Conservation (phyloP, 1,140 invertebrate genomes). For the Brachionus paranguensis region DNA sequence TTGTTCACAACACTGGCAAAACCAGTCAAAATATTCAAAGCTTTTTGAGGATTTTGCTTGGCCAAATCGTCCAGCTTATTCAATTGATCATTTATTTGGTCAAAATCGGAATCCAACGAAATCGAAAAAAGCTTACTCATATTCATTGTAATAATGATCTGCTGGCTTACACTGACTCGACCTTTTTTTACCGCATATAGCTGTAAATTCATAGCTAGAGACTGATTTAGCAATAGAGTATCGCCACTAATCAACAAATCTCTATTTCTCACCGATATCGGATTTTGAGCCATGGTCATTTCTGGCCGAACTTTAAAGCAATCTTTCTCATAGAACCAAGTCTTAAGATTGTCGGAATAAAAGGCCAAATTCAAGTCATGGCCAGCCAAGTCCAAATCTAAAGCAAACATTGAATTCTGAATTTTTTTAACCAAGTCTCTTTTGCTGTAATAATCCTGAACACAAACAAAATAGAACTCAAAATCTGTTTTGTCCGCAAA, state of each 20-base stretch:
- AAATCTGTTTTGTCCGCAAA: slow-evolving; percentile 1
- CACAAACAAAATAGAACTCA: slow-evolving; percentile 10
- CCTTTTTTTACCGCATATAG: neutral
- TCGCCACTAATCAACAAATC: neutral
- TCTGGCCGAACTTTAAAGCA: neutral
- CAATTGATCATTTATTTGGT: slow-evolving; percentile 12
- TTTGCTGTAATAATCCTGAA: neutral
- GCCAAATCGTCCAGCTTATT: slow-evolving; percentile 22
- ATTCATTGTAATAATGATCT: neutral
- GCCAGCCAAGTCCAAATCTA: neutral
- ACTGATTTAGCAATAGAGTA: neutral
- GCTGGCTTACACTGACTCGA: neutral
- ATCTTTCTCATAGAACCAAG: slow-evolving; percentile 11
- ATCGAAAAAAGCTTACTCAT: neutral
- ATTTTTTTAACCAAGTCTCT: neutral
- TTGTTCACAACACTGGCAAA: slow-evolving; percentile 24
- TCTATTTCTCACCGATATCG: neutral
- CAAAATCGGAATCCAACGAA: slow-evolving; percentile 1
- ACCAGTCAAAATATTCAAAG: slow-evolving; percentile 14
- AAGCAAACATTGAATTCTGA: neutral
- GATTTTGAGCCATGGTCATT: neutral
- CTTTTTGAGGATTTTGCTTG: slow-evolving; percentile 38
- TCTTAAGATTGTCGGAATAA: neutral
- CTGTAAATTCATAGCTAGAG: neutral
- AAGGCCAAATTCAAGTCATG: neutral